Conservation (phyloP, 2,888 invertebrate genomes). For the Blastobasis adustella region DNA sequence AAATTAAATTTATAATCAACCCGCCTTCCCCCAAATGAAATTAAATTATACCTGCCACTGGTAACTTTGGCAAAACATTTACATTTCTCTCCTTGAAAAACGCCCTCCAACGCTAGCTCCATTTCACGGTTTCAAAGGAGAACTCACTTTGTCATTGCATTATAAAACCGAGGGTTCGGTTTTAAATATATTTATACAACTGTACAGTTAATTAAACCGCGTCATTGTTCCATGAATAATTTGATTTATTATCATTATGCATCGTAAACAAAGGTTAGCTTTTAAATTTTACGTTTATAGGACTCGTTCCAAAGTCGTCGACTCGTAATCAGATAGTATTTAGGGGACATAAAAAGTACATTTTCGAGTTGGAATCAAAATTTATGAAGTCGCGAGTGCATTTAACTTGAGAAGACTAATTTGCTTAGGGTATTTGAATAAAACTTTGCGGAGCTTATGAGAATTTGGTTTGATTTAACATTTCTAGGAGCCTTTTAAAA, state of each 20-base stretch:
- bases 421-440: background rate
- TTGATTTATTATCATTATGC: slow-evolving; percentile 18
- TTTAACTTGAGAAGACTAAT: slow-evolving; percentile 1
- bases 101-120: slow-evolving; percentile 25
- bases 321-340: slow-evolving; percentile 11
- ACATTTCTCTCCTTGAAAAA: slow-evolving; percentile 51
- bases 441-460: background rate
- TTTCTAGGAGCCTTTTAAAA: too few relatives aligned
- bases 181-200: slow-evolving; percentile 25
- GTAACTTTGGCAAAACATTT: slow-evolving; percentile 60
- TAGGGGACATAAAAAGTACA: slow-evolving; percentile 7
- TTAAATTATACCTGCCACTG: slow-evolving; percentile 65
- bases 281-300: slow-evolving; percentile 8
- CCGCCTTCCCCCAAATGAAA: slow-evolving; percentile 55
- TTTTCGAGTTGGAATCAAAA: slow-evolving; percentile 3
- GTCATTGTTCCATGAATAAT: slow-evolving; percentile 21
- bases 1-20: slow-evolving; percentile 72
- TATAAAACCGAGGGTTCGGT: slow-evolving; percentile 21
- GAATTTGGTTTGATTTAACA: too few relatives aligned
- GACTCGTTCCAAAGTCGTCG: slow-evolving; percentile 11
- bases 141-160: slow-evolving; percentile 36
- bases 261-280: slow-evolving; percentile 15
- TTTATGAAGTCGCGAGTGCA: slow-evolving; percentile 7
- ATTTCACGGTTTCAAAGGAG: slow-evolving; percentile 35
- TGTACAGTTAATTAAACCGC: slow-evolving; percentile 29